A percentile compares a stretch with the other conserved stretches of the same genome.
Conservation (phyloP, 92 coral and sea anemone species). For the Bergia puertoricense region DNA sequence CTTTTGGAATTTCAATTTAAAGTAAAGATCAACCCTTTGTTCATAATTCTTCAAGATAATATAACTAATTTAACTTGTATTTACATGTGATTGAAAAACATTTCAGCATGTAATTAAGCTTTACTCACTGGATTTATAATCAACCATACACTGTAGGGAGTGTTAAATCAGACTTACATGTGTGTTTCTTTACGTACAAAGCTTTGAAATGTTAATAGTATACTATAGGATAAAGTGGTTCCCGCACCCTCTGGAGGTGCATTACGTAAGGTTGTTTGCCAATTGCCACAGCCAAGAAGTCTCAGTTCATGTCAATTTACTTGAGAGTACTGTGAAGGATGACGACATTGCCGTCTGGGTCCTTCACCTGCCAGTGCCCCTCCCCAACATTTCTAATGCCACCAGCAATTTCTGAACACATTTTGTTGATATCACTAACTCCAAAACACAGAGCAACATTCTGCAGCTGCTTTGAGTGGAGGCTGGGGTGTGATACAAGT, state of each 20-base stretch:
- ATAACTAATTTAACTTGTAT: neutral
- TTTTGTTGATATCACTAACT: constrained; percentile 66
- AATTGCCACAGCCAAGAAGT: neutral
- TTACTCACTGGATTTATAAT: no score
- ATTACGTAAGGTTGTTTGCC: neutral
- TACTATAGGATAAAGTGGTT: neutral
- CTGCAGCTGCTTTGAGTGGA: constrained; percentile 55
- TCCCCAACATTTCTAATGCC: constrained; percentile 79
- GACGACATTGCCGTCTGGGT: constrained; percentile 79
- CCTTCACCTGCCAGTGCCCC: constrained; percentile 84
- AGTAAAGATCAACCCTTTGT: neutral
- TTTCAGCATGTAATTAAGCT: neutral
- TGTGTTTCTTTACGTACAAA: no score
- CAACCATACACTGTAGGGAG: neutral
- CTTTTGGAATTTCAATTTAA: neutral
- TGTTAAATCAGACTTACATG: neutral
- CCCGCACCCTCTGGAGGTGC: neutral
- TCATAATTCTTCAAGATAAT: neutral
- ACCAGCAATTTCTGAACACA: constrained; percentile 85
- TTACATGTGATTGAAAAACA: neutral
- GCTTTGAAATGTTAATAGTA: neutral
- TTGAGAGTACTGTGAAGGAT: constrained; percentile 65
- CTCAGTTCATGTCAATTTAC: neutral
- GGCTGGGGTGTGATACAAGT: constrained; percentile 68
- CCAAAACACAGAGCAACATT: constrained; percentile 77